Conservation (phyloP, 2,113 vertebrate species). For the Symphodus melops region DNA sequence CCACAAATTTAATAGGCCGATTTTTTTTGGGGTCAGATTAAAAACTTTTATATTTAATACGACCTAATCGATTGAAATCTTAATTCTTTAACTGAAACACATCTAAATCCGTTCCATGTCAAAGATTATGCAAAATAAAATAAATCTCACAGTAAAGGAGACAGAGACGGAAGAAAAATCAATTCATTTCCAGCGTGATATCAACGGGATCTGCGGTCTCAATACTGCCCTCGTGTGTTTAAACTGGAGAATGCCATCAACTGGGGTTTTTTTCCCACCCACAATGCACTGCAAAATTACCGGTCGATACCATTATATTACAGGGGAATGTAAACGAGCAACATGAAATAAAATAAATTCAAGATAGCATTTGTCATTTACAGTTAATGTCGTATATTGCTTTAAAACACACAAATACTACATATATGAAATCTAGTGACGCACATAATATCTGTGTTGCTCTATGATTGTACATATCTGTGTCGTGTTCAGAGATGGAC, state of each 20-base stretch:
- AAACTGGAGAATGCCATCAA: constrained; percentile 1
- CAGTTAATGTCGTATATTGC: neutral
- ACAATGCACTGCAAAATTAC: constrained; percentile 57
- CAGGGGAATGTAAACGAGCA: neutral
- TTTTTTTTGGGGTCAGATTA: neutral
- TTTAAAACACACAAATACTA: neutral
- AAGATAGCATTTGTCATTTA: neutral
- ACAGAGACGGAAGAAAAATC: too few species aligned
- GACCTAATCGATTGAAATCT: neutral
- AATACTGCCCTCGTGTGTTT: constrained; percentile 30
- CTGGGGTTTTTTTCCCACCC: constrained; percentile 25
- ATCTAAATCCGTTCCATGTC: neutral
- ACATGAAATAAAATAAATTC: neutral
- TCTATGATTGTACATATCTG: neutral
- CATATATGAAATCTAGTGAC: neutral
- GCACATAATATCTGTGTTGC: neutral
- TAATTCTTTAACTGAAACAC: neutral
- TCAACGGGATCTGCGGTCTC: neutral
- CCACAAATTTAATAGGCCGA: constrained; percentile 10
- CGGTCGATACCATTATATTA: constrained; percentile 57
- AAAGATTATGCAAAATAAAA: neutral
- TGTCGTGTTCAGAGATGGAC: constrained; percentile 35
- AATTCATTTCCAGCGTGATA: too few species aligned
- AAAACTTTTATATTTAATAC: neutral
- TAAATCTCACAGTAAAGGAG: too few species aligned